Evolutionary conservation across 2,797 vertebrate genomes (phyloP).

Genomic region (Phyllotis vaccarum): DNA sequence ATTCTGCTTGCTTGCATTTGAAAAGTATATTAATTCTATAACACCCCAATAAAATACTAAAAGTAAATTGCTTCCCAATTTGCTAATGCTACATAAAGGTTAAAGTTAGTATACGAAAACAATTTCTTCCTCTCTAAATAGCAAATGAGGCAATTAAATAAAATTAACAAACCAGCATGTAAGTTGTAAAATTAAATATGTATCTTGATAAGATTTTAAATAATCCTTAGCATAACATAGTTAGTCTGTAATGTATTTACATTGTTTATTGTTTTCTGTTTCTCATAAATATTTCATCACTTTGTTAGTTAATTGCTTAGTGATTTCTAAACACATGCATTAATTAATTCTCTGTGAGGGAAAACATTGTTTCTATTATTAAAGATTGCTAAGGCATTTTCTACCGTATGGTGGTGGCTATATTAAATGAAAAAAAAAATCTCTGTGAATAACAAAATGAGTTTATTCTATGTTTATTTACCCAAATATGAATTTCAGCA

Average conservation of each 20-base stretch:
- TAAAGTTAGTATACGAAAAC: conserved; percentile 64
- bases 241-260: conserved; percentile 81
- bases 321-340: conserved; percentile 83
- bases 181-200: conserved; percentile 70
- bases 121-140: conserved; percentile 23
- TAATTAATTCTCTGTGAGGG: conserved; percentile 76
- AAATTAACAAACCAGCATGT: conserved; percentile 62
- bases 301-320: conserved; percentile 85
- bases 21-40: conserved; percentile 37
- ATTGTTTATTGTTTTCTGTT: conserved; percentile 81
- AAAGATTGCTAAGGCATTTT: conserved; percentile 49
- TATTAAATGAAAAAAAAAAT: not conserved
- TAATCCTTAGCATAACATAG: conserved; percentile 79
- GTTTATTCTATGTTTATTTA: not conserved
- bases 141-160: conserved; percentile 64
- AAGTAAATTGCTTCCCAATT: conserved; percentile 54
- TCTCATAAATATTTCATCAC: conserved; percentile 81
- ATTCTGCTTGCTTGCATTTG: conserved; percentile 14
- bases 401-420: not conserved
- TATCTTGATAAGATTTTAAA: conserved; percentile 78
- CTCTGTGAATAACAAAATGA: not conserved
- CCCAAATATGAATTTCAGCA: not conserved
- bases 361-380: conserved; percentile 41
- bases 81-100: conserved; percentile 49
- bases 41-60: not conserved